Percentiles rank a stretch among this genome's conserved stretches.
Conservation (phyloP, 2,888 invertebrate genomes). For the Meteorus colon region DNA sequence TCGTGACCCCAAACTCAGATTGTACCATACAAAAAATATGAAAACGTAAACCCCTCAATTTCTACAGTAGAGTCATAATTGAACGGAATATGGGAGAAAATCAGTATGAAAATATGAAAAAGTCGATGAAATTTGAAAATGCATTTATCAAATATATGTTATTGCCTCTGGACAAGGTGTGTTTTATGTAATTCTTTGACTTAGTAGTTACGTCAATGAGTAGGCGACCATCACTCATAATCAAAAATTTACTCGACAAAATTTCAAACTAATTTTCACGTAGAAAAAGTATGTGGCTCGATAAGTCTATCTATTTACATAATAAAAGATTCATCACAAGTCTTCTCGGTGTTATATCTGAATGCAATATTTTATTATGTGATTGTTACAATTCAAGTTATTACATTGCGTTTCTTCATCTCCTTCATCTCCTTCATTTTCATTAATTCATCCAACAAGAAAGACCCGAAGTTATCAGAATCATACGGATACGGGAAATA, state of each 20-base stretch:
- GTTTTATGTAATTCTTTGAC: neutral
- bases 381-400: neutral
- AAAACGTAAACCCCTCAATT: no score
- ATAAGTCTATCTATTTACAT: neutral
- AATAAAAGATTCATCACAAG: neutral
- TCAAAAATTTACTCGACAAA: neutral
- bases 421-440: neutral
- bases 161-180: no score
- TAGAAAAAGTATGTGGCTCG: neutral
- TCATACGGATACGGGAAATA: neutral
- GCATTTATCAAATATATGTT: no score
- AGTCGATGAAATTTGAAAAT: no score
- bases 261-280: neutral
- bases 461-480: neutral
- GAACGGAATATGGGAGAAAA: no score
- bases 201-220: neutral
- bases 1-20: no score
- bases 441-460: neutral
- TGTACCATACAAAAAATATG: no score
- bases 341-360: neutral
- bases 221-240: neutral
- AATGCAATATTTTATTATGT: slow-evolving; percentile 2
- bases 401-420: neutral
- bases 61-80: no score
- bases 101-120: no score